phyloP scores from a whole-genome alignment of 2,797 vertebrate genomes.

The Centroberyx gerrardi region DNA sequence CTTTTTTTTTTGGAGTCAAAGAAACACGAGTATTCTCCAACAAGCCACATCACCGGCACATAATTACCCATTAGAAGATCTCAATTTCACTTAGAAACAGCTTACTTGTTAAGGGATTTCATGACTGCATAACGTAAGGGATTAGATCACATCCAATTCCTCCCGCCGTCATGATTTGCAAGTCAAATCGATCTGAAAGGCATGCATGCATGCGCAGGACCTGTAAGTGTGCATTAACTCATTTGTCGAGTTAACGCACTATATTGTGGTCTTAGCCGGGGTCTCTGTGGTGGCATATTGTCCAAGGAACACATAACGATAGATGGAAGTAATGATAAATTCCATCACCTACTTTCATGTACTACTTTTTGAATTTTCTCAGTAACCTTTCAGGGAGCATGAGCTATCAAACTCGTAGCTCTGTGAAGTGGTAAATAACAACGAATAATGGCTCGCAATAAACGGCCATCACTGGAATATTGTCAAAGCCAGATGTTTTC shows the following conservation, averaged over 20 bases:
- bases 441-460: neutral
- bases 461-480: neutral
- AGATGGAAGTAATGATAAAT: too few species aligned
- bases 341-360: too few species aligned
- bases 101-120: conserved; percentile 14
- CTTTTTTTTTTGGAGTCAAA: neutral
- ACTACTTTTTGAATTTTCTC: neutral
- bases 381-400: neutral
- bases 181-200: conserved; percentile 38
- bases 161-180: conserved; percentile 25
- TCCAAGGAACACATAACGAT: too few species aligned
- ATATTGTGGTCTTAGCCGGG: neutral
- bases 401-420: neutral
- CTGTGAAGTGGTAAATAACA: neutral
- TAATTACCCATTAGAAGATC: conserved; percentile 32
- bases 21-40: neutral
- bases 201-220: neutral
- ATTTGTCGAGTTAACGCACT: conserved; percentile 18
- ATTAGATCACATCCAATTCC: conserved; percentile 50
- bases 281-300: neutral
- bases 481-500: conserved; percentile 1
- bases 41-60: neutral
- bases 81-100: conserved; percentile 21
- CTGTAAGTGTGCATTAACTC: conserved; percentile 12
- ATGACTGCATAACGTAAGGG: conserved; percentile 18